Conservation (phyloP, 1,140 invertebrate species). For the Cotesia chilonis region DNA sequence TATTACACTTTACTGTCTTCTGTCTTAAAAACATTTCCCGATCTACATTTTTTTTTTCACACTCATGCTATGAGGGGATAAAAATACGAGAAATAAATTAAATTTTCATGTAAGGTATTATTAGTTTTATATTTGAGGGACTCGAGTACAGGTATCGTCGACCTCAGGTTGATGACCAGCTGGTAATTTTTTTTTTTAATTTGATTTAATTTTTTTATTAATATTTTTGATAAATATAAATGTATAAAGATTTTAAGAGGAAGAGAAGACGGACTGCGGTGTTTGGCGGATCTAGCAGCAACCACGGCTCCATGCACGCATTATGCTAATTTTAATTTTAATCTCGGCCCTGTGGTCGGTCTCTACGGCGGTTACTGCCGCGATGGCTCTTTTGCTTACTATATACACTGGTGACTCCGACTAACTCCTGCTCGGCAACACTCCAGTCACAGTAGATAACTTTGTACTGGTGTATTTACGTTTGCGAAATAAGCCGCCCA, state of each 20-base stretch:
- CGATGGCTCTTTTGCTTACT: slow-evolving; percentile 42
- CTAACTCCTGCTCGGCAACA: slow-evolving; percentile 13
- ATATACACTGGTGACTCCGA: slow-evolving; percentile 1
- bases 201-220: slow-evolving; percentile 2
- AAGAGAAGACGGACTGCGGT: slow-evolving; percentile 20
- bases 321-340: slow-evolving; percentile 61
- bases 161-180: too few relatives aligned
- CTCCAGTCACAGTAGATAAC: slow-evolving; percentile 24
- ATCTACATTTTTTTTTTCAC: too few relatives aligned
- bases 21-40: too few relatives aligned
- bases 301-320: slow-evolving; percentile 44
- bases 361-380: slow-evolving; percentile 38
- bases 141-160: too few relatives aligned
- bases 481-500: slow-evolving; percentile 20
- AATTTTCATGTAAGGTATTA: too few relatives aligned
- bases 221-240: not conserved
- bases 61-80: too few relatives aligned
- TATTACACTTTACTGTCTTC: too few relatives aligned
- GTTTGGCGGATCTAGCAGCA: slow-evolving; percentile 5
- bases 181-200: not conserved
- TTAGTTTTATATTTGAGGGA: too few relatives aligned
- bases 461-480: slow-evolving; percentile 26
- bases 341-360: slow-evolving; percentile 43
- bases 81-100: too few relatives aligned
- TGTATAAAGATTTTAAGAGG: slow-evolving; percentile 25